Conservation (phyloP, 2,797 vertebrate genomes). For the Girardinus metallicus region DNA sequence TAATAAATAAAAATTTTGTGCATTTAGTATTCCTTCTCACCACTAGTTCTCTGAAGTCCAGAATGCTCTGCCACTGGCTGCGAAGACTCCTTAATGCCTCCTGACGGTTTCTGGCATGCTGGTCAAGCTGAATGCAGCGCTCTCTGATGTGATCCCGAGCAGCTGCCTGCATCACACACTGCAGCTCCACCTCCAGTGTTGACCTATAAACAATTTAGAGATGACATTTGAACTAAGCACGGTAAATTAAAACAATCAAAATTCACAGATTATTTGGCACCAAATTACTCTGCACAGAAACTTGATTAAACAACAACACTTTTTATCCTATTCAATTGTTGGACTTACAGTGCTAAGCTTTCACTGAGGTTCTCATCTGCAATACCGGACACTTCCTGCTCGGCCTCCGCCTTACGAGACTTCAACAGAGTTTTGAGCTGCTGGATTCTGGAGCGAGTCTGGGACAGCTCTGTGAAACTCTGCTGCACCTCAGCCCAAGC, state of each 20-base stretch:
- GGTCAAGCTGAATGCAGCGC: conserved; percentile 71
- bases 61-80: conserved; percentile 79
- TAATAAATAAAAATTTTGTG: background rate
- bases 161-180: conserved; percentile 72
- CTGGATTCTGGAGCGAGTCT: conserved; percentile 63
- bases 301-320: no score
- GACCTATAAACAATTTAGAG: conserved; percentile 62
- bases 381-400: conserved; percentile 56
- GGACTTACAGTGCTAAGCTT: conserved; percentile 59
- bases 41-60: conserved; percentile 82
- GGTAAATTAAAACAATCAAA: background rate
- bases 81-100: conserved; percentile 71
- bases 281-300: background rate
- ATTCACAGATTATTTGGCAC: background rate
- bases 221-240: background rate
- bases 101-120: conserved; percentile 65
- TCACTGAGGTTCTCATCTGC: conserved; percentile 52
- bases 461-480: conserved; percentile 71
- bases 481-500: conserved; percentile 81
- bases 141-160: conserved; percentile 73
- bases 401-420: conserved; percentile 56
- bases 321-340: background rate
- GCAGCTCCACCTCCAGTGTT: conserved; percentile 79
- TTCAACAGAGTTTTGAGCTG: conserved; percentile 66
- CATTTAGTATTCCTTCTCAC: conserved; percentile 57